Base-by-base conservation (phyloP, 1,140 invertebrate genomes). In the Gryllus bimaculatus region DNA sequence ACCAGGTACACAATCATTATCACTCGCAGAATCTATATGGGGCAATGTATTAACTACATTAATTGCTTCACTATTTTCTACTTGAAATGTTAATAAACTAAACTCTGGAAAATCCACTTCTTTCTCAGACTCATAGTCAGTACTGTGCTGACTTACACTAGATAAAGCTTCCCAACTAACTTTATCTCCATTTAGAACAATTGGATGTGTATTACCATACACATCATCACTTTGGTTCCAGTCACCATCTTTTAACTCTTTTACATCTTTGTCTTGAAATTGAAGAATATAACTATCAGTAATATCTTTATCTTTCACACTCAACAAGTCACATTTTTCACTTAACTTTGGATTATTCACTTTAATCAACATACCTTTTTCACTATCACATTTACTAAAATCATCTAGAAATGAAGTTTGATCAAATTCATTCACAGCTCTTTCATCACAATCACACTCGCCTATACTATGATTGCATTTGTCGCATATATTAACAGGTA, bases 101-200 rank as follows among this genome's bases (percentile, higher is more conserved):
- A 80, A 79, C 54, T 80, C 79, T 21, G 77, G 78, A 75, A 78
- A 80, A 75, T 80, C 79, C 47, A 73, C 48, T 48, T 80, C 79
- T 73, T 74, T 78, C 20, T 49, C 79, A 21, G 75, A 78, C 26
- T 80, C 79, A 26, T 15, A 26, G 21, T 74, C 54, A 13, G 18
- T 26, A 20, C 47, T 75, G 18, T 39, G 18, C 20, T 80, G 78
- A 73, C 74, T 74, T 21, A 15, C 66, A 10, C 13, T 74, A n/a
- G 54, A 78, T 54, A 80, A 47, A 47, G 26, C 20, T 47, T 80
- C 79, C 79, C 79, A 80, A 48, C 73, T 74, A 15, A 77, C 18
- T 12, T 74, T 78, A 4, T 79, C 77, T 54, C 79, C 78, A 18
- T 10, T 47, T 74, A 18, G 20, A 47, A 76, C 48, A n/a, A 79